These are phyloP conservation scores for Danio tinwini DNA, from an alignment of 2,797 vertebrate species.

Conservation along the genomic window DNA sequence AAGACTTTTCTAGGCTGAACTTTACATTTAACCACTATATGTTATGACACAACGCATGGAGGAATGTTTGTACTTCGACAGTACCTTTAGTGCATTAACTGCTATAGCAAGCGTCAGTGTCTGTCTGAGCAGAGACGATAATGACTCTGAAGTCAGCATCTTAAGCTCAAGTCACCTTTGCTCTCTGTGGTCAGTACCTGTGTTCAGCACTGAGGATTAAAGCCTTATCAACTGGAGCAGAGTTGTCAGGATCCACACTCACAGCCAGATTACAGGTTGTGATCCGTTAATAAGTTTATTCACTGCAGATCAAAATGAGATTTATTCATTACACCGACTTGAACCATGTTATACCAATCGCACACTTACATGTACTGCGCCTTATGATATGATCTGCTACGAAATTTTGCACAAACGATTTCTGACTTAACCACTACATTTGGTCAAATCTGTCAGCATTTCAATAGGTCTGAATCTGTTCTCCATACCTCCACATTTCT, in stretches of 20 bases:
- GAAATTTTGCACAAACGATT: constrained; percentile 4
- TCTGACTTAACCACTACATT: neutral
- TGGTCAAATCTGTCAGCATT: constrained; percentile 4
- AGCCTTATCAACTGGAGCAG: constrained; percentile 44
- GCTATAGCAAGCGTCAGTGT: neutral
- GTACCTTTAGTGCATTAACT: constrained; percentile 5
- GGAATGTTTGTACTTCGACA: neutral
- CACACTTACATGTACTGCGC: constrained; percentile 63
- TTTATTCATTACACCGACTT: constrained; percentile 29
- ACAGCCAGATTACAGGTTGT: constrained; percentile 51
- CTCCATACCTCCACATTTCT: neutral
- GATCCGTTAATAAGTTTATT: constrained; percentile 47
- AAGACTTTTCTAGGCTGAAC: too few relatives aligned
- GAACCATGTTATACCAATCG: constrained; percentile 18
- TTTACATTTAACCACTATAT: neutral
- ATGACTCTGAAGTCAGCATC: constrained; percentile 50
- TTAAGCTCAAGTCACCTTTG: constrained; percentile 45
- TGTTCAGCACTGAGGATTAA: constrained; percentile 53
- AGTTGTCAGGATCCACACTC: constrained; percentile 44
- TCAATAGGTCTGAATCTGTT: neutral
- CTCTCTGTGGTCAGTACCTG: constrained; percentile 43
- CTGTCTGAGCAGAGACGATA: constrained; percentile 26
- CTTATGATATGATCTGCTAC: constrained; percentile 23
- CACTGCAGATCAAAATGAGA: constrained; percentile 49
- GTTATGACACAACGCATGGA: neutral